Evolutionary conservation across 2,888 invertebrate genomes (phyloP).

Genomic region (Clanis bilineata): DNA sequence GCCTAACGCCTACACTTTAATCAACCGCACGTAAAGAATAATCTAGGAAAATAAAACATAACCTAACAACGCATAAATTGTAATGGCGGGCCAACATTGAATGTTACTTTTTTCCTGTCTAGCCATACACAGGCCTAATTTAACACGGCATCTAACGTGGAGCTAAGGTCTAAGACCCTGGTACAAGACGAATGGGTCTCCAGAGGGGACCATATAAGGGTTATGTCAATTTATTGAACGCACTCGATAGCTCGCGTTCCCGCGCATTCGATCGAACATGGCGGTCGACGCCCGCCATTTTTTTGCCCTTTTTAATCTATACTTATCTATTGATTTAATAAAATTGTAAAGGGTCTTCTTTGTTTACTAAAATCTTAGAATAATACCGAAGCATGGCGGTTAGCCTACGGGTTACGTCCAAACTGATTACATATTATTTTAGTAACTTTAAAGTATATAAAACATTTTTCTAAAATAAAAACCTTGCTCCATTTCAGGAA

Average conservation of each 20-base stretch:
- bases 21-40: conserved; percentile 7
- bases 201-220: conserved; percentile 61
- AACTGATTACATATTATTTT: too few relatives aligned
- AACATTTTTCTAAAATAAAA: too few relatives aligned
- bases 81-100: conserved; percentile 11
- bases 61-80: conserved; percentile 17
- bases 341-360: not conserved
- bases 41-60: conserved; percentile 15
- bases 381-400: too few relatives aligned
- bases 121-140: conserved; percentile 48
- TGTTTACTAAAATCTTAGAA: not conserved
- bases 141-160: conserved; percentile 57
- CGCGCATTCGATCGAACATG: conserved; percentile 64
- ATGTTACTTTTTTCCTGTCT: conserved; percentile 42
- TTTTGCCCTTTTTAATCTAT: conserved; percentile 52
- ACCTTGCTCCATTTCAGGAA: too few relatives aligned
- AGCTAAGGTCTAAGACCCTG: conserved; percentile 53
- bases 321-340: conserved; percentile 12
- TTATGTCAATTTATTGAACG: conserved; percentile 76
- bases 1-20: conserved; percentile 9
- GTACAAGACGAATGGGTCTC: conserved; percentile 57
- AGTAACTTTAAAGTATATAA: too few relatives aligned
- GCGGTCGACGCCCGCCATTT: conserved; percentile 42
- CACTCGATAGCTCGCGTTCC: conserved; percentile 49
- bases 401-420: too few relatives aligned